Evolutionary conservation across 1,140 invertebrate species (phyloP).

Genomic region (Apolygus lucorum): DNA sequence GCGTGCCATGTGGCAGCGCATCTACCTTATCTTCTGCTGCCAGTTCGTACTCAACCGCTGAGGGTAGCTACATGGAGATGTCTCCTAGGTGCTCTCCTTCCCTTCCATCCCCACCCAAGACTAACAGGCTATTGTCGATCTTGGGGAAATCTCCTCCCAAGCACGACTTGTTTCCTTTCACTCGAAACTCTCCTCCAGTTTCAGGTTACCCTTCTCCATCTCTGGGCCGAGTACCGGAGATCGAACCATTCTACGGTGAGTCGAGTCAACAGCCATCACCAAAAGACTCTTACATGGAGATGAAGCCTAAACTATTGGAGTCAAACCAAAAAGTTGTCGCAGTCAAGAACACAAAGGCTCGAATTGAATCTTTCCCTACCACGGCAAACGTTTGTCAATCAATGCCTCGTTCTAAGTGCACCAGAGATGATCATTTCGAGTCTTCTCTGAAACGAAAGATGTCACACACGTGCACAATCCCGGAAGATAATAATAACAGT

Average conservation of each 20-base stretch:
- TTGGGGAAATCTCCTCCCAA: conserved; percentile 34
- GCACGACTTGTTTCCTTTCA: conserved; percentile 13
- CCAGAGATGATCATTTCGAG: conserved; percentile 41
- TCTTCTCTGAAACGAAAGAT: conserved; percentile 36
- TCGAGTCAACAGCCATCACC: conserved; percentile 33
- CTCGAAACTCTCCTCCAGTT: conserved; percentile 28
- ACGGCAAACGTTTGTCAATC: conserved; percentile 8
- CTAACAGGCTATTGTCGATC: conserved; percentile 8
- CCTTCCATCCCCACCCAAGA: conserved; percentile 27
- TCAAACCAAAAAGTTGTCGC: conserved; percentile 32
- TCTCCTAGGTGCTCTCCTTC: conserved; percentile 29
- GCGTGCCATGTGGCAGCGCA: conserved; percentile 25
- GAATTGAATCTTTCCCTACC: conserved; percentile 28
- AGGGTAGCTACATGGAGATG: conserved; percentile 32
- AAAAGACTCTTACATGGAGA: conserved; percentile 39
- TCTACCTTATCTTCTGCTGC: conserved; percentile 27
- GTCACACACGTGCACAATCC: conserved; percentile 21
- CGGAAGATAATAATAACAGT: conserved; percentile 36
- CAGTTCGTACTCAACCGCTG: conserved; percentile 32
- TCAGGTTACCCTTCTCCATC: conserved; percentile 27
- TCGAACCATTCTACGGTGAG: conserved; percentile 35
- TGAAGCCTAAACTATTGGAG: conserved; percentile 36
- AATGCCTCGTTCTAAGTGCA: conserved; percentile 28
- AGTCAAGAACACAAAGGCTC: conserved; percentile 27
- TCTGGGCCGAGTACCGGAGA: conserved; percentile 32